Base-by-base conservation (phyloP, 2,888 invertebrate genomes). In the Bombylius major region DNA sequence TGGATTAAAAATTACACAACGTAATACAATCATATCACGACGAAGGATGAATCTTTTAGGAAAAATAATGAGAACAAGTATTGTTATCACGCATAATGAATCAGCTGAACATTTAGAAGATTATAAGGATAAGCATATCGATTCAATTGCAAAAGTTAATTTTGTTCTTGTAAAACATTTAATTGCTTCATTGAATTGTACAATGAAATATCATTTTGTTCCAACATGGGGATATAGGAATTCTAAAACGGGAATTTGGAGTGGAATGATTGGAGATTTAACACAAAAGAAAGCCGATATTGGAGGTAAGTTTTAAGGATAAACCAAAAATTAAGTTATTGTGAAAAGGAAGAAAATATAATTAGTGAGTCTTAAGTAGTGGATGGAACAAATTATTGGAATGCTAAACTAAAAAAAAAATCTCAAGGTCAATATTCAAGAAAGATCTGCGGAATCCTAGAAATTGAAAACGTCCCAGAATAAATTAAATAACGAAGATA, bases 81-180 rank as follows among this genome's bases (percentile, higher is more conserved):
- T 65, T 54, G 70, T 71, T n/a, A 58, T 76, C 49, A 69, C 70
- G 5, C 65, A 74, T 62, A 65, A 67, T 3, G 69, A 75, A 50
- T 70, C 75, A 4, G 55, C 72, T 31, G 67, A 75, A 60, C 77
- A 77, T 64, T 62, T 77, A 51, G 69, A 68, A 51, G 77, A 77
- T 66, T 75, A 72, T 60, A 65, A 68, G 54, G 66, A 75, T 48
- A 70, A 68, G 56, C 75, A 76, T 59, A 70, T 76, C 7, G 83
- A 83, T 65, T 80, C 82, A n/a, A 79, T 82, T 52, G 78, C 81
- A 3, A 83, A 83, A 69, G 81, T 80, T 1, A 81, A 80, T 68
- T 82, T 78, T 64, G 75, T 78, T 6, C 73, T 82, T 5, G 78
- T 80, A 1, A 76, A 79, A 64, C 77, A 79, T 65, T 65, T 82